Evolutionary conservation across 2,113 vertebrate genomes (phyloP).

Genomic region (Larimichthys crocea): DNA sequence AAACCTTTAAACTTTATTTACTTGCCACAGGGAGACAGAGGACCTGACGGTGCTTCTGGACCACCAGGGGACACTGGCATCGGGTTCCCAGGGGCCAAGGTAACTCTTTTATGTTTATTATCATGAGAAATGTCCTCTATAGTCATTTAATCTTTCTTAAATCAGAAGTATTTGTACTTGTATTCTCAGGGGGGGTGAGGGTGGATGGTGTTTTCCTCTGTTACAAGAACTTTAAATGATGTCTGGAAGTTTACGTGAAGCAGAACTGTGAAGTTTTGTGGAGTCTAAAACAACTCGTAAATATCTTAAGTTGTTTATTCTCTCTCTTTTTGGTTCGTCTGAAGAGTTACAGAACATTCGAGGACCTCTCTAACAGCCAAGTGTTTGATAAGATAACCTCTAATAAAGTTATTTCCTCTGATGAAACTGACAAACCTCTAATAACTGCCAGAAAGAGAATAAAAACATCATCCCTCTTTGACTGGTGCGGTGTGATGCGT

Average conservation of each 20-base stretch:
- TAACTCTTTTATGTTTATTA: constrained; percentile 59
- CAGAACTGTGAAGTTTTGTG: neutral
- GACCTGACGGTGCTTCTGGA: constrained; percentile 84
- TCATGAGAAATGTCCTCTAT: neutral
- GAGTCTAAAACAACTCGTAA: neutral
- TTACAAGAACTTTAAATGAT: neutral
- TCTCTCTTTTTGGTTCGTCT: neutral
- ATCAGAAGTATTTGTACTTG: neutral
- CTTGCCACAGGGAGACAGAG: constrained; percentile 80
- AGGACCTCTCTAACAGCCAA: neutral
- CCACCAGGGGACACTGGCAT: constrained; percentile 83
- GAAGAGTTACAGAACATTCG: neutral
- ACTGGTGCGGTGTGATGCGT: constrained; percentile 20
- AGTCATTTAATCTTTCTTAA: neutral
- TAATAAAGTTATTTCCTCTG: neutral
- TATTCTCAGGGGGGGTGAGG: neutral
- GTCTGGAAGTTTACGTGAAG: neutral
- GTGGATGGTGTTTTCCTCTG: neutral
- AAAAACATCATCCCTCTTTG: neutral
- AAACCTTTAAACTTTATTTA: constrained; percentile 3
- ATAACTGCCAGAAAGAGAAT: neutral
- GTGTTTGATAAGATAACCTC: neutral
- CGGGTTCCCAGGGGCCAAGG: constrained; percentile 92
- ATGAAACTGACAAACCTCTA: neutral
- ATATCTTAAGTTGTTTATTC: neutral